phyloP scores from a whole-genome alignment of 2,888 invertebrate genomes.

The Drosophila birchii region DNA sequence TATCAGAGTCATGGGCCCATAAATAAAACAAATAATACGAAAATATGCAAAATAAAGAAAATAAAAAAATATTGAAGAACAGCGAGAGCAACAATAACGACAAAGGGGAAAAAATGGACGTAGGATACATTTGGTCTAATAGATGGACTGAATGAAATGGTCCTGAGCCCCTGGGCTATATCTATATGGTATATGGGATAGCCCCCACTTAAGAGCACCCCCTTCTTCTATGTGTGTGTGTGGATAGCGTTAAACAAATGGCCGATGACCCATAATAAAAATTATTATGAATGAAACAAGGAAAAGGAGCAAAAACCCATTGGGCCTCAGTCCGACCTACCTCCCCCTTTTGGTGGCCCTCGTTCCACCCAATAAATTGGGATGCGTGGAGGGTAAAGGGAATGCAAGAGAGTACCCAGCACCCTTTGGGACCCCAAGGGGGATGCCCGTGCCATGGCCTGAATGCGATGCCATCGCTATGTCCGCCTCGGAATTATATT shows the following conservation, averaged over 20 bases:
- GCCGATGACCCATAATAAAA: slow-evolving; percentile 81
- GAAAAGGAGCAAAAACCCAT: slow-evolving; percentile 79
- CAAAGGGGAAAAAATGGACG: slow-evolving; percentile 12
- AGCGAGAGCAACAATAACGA: slow-evolving; percentile 13
- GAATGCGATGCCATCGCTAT: slow-evolving; percentile 40
- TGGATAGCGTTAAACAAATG: slow-evolving; percentile 74
- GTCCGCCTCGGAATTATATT: slow-evolving; percentile 53
- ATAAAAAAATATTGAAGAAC: slow-evolving; percentile 61
- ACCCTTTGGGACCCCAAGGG: slow-evolving; percentile 45
- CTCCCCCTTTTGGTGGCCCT: not conserved
- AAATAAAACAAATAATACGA: slow-evolving; percentile 77
- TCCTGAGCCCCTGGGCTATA: slow-evolving; percentile 32
- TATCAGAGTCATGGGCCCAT: slow-evolving; percentile 71
- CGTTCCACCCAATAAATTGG: slow-evolving; percentile 24
- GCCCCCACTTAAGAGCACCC: slow-evolving; percentile 22
- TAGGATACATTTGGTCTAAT: slow-evolving; percentile 72
- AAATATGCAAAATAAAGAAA: slow-evolving; percentile 75
- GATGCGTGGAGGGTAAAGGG: slow-evolving; percentile 16
- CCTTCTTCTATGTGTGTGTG: slow-evolving; percentile 29
- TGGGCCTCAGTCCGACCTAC: slow-evolving; percentile 37
- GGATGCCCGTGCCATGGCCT: slow-evolving; percentile 15
- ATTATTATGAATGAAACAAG: slow-evolving; percentile 79
- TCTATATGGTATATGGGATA: not conserved
- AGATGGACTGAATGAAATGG: slow-evolving; percentile 75
- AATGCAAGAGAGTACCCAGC: slow-evolving; percentile 12